phyloP scores from a whole-genome alignment of 2,797 vertebrate genomes.

The Parauchenoglanis punctatus region DNA sequence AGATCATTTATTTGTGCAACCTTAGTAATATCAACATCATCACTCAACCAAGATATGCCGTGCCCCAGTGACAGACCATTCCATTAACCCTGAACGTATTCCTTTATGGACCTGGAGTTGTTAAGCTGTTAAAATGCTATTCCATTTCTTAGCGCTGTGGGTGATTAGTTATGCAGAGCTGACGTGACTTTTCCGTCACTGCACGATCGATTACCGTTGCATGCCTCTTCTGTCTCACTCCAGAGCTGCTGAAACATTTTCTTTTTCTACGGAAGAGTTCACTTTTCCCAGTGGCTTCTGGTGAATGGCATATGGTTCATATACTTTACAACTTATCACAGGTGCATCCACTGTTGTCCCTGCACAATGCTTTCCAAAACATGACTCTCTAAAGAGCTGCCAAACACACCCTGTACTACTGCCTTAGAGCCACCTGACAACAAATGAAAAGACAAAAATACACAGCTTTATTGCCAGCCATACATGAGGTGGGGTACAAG shows the following conservation, averaged over 20 bases:
- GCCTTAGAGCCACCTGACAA: neutral
- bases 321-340: neutral
- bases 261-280: neutral
- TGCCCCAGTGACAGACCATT: slow-evolving; percentile 3
- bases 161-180: neutral
- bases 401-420: neutral
- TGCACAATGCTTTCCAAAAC: neutral
- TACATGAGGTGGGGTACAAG: slow-evolving; percentile 19
- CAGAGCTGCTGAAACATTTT: neutral
- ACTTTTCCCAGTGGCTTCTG: neutral
- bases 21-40: slow-evolving; percentile 18
- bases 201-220: neutral
- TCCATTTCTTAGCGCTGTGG: neutral
- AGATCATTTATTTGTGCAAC: slow-evolving; percentile 16
- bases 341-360: neutral
- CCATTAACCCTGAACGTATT: slow-evolving; percentile 25
- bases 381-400: slow-evolving; percentile 4
- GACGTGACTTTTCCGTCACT: neutral
- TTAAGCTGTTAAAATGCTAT: neutral
- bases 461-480: slow-evolving; percentile 31
- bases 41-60: neutral
- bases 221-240: neutral
- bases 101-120: slow-evolving; percentile 20
- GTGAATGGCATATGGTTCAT: slow-evolving; percentile 1
- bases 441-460: slow-evolving; percentile 38